phyloP scores from a whole-genome alignment of 2,113 vertebrate species.

The Clinocottus analis region DNA sequence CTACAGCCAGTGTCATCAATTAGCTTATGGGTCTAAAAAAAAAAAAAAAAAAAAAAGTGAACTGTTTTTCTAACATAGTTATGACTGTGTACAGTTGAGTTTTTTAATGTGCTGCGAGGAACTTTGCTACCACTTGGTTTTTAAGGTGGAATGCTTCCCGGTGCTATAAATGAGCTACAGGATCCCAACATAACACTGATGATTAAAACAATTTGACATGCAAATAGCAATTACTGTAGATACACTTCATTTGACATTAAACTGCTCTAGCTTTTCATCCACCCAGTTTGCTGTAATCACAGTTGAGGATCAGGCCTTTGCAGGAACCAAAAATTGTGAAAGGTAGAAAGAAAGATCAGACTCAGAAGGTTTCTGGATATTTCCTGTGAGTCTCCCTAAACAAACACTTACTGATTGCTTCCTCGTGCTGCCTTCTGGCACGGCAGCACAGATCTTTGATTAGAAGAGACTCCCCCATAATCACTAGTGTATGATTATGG shows the following conservation, averaged over 20 bases:
- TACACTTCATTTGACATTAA: constrained; percentile 45
- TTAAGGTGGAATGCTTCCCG: neutral
- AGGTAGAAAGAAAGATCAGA: constrained; percentile 17
- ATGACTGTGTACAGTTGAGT: constrained; percentile 7
- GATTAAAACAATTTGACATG: constrained; percentile 55
- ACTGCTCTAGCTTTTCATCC: constrained; percentile 38
- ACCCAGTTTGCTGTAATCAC: constrained; percentile 49
- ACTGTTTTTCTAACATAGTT: constrained; percentile 11
- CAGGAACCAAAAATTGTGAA: neutral
- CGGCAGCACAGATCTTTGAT: constrained; percentile 72
- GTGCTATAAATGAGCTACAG: neutral
- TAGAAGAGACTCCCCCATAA: constrained; percentile 77
- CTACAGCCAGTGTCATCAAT: constrained; percentile 48
- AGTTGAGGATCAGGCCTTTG: constrained; percentile 27
- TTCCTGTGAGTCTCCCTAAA: constrained; percentile 63
- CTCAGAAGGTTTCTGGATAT: constrained; percentile 54
- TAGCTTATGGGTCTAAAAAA: constrained; percentile 27
- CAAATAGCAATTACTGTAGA: constrained; percentile 67
- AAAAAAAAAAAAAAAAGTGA: constrained; percentile 20
- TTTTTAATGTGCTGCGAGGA: constrained; percentile 13
- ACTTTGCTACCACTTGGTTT: neutral
- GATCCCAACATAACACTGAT: constrained; percentile 39
- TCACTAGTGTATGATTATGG: constrained; percentile 85
- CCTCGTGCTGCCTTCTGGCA: constrained; percentile 61
- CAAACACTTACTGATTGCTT: constrained; percentile 75